phyloP scores from a whole-genome alignment of 1,140 invertebrate genomes.

The Drosophila ananassae region DNA sequence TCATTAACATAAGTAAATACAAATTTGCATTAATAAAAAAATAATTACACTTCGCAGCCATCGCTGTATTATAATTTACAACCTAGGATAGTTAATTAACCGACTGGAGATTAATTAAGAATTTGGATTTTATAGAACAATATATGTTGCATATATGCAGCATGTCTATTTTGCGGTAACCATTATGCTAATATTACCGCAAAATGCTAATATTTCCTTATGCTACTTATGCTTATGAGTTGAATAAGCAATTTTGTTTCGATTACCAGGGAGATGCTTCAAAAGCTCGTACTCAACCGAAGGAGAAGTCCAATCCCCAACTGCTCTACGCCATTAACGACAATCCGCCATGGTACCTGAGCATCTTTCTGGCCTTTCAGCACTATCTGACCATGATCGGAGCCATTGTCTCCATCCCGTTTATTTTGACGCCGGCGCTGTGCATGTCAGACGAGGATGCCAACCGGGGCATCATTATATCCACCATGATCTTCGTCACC shows the following conservation, averaged over 20 bases:
- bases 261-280: slow-evolving; percentile 21
- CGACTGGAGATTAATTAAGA: neutral
- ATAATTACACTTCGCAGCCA: slow-evolving; percentile 15
- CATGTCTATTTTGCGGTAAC: no score
- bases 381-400: slow-evolving; percentile 96
- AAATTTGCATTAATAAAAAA: slow-evolving; percentile 39
- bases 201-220: no score
- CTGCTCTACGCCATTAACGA: slow-evolving; percentile 91
- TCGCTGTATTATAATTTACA: neutral
- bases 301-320: slow-evolving; percentile 60
- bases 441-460: slow-evolving; percentile 93
- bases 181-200: no score
- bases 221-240: no score
- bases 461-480: slow-evolving; percentile 91
- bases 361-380: slow-evolving; percentile 92
- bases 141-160: neutral
- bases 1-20: slow-evolving; percentile 65
- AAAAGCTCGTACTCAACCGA: slow-evolving; percentile 25
- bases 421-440: slow-evolving; percentile 91
- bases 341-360: slow-evolving; percentile 92
- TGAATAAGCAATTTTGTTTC: no score
- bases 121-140: neutral
- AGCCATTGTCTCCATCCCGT: slow-evolving; percentile 93
- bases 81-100: neutral
- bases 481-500: slow-evolving; percentile 95